Base-by-base conservation (phyloP, 2,888 invertebrate species). In the Oscheius sp. region DNA sequence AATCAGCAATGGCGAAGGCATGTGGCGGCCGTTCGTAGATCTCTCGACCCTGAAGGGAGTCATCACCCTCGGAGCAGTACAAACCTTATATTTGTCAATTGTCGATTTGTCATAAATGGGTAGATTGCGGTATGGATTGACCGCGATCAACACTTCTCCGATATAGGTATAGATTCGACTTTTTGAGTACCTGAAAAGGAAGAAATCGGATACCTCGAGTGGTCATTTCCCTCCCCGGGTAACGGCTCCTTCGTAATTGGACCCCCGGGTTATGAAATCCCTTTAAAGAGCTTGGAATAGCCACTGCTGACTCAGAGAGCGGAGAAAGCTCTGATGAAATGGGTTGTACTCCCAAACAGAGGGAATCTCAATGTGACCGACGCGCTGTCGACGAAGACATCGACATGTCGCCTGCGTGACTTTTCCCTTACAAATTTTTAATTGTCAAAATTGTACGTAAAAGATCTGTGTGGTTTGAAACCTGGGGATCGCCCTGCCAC, bases 91-190 rank as follows among this genome's bases (percentile, higher is more conserved):
- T 90, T 94, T 93, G 76, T 93, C 93, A 89, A 99, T 93, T 88
- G 93, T 92, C 79, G 93, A 93, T 69, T 92, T 91, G 74, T 93
- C 94, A 91, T 97, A 99, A 89, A 98, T 95, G 89, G 95, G 94
- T 90, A 96, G 92, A 58, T 92, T 93, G 89, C 93, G 93, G 91
- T 99, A 99, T 0, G 98, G 98, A 91, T 99, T 99, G 84, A 99
- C 94, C 0, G 97, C 96, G 52, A 99, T 95, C 29, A 90, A 87
- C 85, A 96, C 96, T 91, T 99, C 98, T 53, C 98, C 98, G 85
- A 99, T 99, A 91, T 98, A 98, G 7, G 97, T 96, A 92, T 98
- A 98, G 89, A 98, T 95, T 89, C 93, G 93, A 84, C 94, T 94
- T 89, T 93, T 92, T 90, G 93, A 93, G 89, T 94, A 95, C 89